Percentiles rank a stretch among this genome's conserved stretches.
These are phyloP conservation scores for Trissonchulus sp. DNA, from an alignment of 2,888 invertebrate species.

Conservation along the genomic window DNA sequence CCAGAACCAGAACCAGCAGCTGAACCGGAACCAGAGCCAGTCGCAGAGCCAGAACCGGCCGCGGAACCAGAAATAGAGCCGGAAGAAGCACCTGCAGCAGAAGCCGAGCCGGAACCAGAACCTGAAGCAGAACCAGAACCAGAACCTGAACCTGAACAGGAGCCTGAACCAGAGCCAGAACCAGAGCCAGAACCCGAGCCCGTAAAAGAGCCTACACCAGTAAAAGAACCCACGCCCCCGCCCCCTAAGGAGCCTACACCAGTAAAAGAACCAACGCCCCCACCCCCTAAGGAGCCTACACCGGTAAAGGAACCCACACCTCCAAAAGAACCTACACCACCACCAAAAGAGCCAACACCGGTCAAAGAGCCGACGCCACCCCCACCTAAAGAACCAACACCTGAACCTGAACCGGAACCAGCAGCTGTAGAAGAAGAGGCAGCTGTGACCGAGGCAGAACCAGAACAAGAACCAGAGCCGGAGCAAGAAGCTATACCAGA, in stretches of 20 bases:
- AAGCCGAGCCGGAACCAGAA: not conserved
- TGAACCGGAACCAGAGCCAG: conserved; percentile 9
- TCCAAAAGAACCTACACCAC: not conserved
- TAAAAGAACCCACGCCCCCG: not conserved
- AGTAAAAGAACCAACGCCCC: not conserved
- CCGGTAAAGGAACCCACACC: not conserved
- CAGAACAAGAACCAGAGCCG: not conserved
- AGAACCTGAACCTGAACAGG: conserved; percentile 9
- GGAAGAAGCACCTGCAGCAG: not conserved
- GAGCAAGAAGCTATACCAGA: not conserved
- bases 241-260: not conserved
- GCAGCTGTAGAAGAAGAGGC: not conserved
- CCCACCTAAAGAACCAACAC: not conserved
- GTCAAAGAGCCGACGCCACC: not conserved
- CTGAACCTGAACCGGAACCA: not conserved
- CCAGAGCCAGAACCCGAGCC: conserved; percentile 22
- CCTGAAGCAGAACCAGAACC: not conserved
- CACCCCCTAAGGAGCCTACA: not conserved
- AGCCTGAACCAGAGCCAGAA: conserved; percentile 15
- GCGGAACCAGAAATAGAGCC: conserved; percentile 9
- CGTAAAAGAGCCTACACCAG: not conserved
- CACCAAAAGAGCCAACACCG: not conserved
- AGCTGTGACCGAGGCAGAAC: not conserved
- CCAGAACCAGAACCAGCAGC: not conserved
- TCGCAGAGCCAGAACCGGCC: conserved; percentile 8